Evolutionary conservation across 2,113 vertebrate species (phyloP), one percentile per base, ranked within the genome.

Genomic region (Butorides virescens): DNA sequence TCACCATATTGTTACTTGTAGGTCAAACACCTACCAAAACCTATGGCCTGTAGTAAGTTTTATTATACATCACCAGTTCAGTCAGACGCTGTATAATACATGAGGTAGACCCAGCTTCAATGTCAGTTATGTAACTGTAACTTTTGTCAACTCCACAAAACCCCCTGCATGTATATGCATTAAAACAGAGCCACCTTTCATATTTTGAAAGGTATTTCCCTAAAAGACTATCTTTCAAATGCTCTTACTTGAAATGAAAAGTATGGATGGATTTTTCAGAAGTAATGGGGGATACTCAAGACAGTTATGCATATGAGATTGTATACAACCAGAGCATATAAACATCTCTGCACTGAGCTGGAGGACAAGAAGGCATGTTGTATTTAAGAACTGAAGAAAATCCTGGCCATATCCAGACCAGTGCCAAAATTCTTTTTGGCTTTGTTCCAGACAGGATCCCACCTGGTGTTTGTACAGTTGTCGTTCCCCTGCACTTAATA

Each of bases 401-500:
- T 27, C 44, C 10, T 68, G 27, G 34, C 49, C 47, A 37, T 44
- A 39, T 32, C 15, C 59, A 81, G 27, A 78, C 9, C 34, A 46
- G 20, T 71, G 68, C 47, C 83, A 94, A 88, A 88, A 93, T 21
- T 81, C 37, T 44, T 90, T 81, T 56, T 74, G 76, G 79, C 47
- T 84, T 94, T 0, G 0, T 80, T 96, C 47, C 90, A 86, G 61
- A 52, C n/a, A 89, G 47, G 61, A 86, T 91, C 76, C 27, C 79
- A 88, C 90, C 79, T 80, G 73, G 49, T 88, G 52, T 96, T 89
- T 95, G 44, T 49, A 96, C 73, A 96, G 88, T 94, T 94, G 68
- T 77, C 1, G 0, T 52, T 94, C 52, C 44, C 18, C 15, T 67
- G 68, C 34, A 74, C 68, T 76, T 93, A 93, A 61, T 89, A 59